Base-by-base conservation (phyloP, 2,113 vertebrate genomes). In the Regulus satrapa region DNA sequence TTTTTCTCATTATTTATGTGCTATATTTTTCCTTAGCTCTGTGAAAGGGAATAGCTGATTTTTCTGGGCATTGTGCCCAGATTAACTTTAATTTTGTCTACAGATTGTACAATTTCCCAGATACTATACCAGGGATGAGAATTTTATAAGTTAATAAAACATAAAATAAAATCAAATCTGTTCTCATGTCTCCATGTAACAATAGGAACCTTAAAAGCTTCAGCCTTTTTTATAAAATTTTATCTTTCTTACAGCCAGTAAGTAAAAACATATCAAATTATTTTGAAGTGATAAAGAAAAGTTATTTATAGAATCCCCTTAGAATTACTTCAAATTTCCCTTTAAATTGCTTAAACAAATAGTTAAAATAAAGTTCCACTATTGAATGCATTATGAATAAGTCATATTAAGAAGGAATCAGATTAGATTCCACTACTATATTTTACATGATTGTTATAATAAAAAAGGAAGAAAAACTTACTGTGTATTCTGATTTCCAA, bases 401-500 rank as follows among this genome's bases (percentile, higher is more conserved):
- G 34, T 56, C 62, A 55, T 25, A 78, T 28, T 29, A 59, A 56
- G 32, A 59, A 91, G n/a, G 12, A 74, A 64, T 58, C 9, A 20
- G 34, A 61, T 68, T 73, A 48, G 59, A 85, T 67, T 85, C 32
- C 34, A 45, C 43, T 28, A 40, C 18, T 77, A 5, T 10, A 82
- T 56, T 88, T 72, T 61, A 63, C 34, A 62, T 51, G 10, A 48
- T 69, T 83, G 82, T 89, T 81, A 94, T 74, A 88, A 93, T 85
- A 95, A 93, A 95, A 95, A 97, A 95, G 72, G 61, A 96, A 98
- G 85, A 82, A 93, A 71, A 96, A 99, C 99, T 99, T 98, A 99
- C 99, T 76, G 99, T 99, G 92, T 99, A 99, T 98, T 99, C 99
- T 99, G 97, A 90, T 93, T 93, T 78, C 95, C 95, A 95, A 51